Conservation (phyloP, 1,140 invertebrate species). For the Heterodera carotae region DNA sequence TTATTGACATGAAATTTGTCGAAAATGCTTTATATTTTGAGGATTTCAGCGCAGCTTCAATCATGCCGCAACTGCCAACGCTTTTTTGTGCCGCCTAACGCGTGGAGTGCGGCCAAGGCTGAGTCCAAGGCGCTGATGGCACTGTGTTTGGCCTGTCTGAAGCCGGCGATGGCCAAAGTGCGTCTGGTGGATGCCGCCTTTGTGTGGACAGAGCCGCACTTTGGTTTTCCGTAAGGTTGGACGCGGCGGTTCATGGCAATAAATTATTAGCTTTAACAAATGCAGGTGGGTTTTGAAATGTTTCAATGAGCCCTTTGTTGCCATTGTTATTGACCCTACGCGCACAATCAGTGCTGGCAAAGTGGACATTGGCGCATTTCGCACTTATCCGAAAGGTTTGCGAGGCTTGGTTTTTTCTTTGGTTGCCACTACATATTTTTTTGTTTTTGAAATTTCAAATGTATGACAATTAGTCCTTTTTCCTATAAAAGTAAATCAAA, state of each 20-base stretch:
- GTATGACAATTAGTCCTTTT: too few species aligned
- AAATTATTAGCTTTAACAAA: too few species aligned
- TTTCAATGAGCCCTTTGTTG: slow-evolving; percentile 11
- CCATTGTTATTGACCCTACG: slow-evolving; percentile 22
- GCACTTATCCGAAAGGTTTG: too few species aligned
- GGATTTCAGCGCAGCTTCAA: slow-evolving; percentile 69
- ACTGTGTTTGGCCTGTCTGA: slow-evolving; percentile 89
- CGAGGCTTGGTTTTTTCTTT: too few species aligned
- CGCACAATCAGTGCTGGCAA: slow-evolving; percentile 22
- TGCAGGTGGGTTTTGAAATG: too few species aligned
- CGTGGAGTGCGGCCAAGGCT: slow-evolving; percentile 84
- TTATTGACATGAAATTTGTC: too few species aligned
- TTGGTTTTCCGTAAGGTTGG: too few species aligned
- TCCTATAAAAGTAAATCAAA: too few species aligned
- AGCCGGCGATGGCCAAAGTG: slow-evolving; percentile 78
- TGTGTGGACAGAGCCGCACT: slow-evolving; percentile 98
- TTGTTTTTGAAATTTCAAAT: too few species aligned
- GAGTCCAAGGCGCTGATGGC: slow-evolving; percentile 90
- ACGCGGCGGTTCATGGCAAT: too few species aligned
- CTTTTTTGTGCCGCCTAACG: slow-evolving; percentile 87
- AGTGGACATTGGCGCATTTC: slow-evolving; percentile 20
- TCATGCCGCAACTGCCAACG: slow-evolving; percentile 69
- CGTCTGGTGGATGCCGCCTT: slow-evolving; percentile 88
- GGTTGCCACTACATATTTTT: too few species aligned
- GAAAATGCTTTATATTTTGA: too few species aligned